These are phyloP conservation scores for Oscheius sp. DNA, from an alignment of 2,888 invertebrate genomes.

Conservation along the genomic window DNA sequence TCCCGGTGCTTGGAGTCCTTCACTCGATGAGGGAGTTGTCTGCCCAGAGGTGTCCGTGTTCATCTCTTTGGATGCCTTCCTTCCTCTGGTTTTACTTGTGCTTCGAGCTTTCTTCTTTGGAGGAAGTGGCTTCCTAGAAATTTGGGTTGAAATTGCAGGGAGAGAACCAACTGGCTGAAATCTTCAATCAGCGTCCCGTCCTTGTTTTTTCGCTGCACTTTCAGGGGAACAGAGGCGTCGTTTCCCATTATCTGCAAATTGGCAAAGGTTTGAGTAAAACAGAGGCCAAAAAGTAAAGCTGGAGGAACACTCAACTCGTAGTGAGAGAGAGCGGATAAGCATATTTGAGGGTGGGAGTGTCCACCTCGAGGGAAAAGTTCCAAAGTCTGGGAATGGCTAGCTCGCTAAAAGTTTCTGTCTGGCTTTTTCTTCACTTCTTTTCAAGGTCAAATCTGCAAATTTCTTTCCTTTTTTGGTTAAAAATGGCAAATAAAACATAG, in stretches of 20 bases:
- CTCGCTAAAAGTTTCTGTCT: too few species aligned
- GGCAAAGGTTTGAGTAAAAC: background rate
- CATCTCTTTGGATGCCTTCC: slow-evolving; percentile 23
- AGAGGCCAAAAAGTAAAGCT: background rate
- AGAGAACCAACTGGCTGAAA: slow-evolving; percentile 29
- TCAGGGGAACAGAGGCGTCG: slow-evolving; percentile 50
- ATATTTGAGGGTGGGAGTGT: too few species aligned
- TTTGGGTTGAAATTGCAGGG: background rate
- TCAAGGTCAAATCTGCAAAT: too few species aligned
- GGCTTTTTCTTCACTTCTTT: too few species aligned
- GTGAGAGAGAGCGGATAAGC: too few species aligned
- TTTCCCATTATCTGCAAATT: slow-evolving; percentile 45
- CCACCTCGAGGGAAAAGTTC: too few species aligned
- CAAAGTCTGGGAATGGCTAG: too few species aligned
- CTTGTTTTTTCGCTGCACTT: slow-evolving; percentile 47
- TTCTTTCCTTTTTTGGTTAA: too few species aligned
- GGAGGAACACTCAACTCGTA: too few species aligned
- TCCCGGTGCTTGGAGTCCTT: slow-evolving; percentile 9
- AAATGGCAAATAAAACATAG: too few species aligned
- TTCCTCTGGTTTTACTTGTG: slow-evolving; percentile 10
- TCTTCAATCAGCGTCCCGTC: slow-evolving; percentile 39
- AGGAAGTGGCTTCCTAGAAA: slow-evolving; percentile 12
- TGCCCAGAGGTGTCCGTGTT: background rate
- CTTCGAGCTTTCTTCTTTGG: slow-evolving; percentile 12
- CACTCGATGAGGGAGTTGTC: slow-evolving; percentile 21